Evolutionary conservation across 2,888 invertebrate genomes (phyloP).

Genomic region (Lithophane socia): DNA sequence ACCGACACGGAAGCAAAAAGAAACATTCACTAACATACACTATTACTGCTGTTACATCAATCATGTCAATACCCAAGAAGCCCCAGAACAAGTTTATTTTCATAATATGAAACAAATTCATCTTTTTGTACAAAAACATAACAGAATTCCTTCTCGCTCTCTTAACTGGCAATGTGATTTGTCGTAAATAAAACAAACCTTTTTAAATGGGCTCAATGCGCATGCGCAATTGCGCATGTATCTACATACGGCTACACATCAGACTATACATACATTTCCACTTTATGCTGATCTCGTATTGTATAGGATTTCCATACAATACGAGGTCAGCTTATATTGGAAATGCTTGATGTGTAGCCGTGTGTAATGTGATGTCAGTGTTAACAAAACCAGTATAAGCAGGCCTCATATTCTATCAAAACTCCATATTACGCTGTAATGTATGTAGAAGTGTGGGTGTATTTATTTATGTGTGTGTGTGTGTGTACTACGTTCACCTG

Average conservation of each 20-base stretch:
- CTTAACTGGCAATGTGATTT: slow-evolving; percentile 40
- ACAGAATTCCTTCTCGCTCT: slow-evolving; percentile 35
- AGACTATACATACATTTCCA: too few relatives aligned
- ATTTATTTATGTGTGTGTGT: neutral
- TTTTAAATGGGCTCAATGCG: slow-evolving; percentile 13
- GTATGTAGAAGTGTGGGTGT: neutral
- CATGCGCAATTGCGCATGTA: neutral
- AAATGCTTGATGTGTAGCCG: too few relatives aligned
- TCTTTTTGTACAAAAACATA: slow-evolving; percentile 18
- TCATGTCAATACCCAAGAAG: slow-evolving; percentile 16
- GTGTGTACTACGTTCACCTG: slow-evolving; percentile 47
- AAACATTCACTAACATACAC: neutral
- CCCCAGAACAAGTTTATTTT: too few relatives aligned
- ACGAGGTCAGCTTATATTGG: too few relatives aligned
- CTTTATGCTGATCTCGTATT: too few relatives aligned
- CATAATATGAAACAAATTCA: neutral
- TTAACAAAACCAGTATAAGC: neutral
- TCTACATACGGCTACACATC: too few relatives aligned
- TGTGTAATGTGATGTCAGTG: neutral
- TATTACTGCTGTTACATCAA: slow-evolving; percentile 14
- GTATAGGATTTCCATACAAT: too few relatives aligned
- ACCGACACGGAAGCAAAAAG: slow-evolving; percentile 8
- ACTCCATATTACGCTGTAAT: neutral
- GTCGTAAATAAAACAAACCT: slow-evolving; percentile 49
- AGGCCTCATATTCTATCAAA: too few relatives aligned